Conservation (phyloP, 2,888 invertebrate genomes). For the Clepsis dumicolana region DNA sequence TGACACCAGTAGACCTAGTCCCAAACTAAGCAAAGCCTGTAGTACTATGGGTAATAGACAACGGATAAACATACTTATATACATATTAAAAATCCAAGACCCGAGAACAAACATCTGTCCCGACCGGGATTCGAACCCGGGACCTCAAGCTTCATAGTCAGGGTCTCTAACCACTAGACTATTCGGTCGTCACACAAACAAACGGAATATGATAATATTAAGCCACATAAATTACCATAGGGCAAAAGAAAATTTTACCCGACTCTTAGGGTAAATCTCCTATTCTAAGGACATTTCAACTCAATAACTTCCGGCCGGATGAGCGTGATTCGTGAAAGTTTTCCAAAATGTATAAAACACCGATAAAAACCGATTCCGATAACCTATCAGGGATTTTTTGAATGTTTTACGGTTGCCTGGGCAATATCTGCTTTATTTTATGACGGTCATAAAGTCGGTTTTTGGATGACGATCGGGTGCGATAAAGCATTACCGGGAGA, state of each 20-base stretch:
- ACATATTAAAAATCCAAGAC: too few species aligned
- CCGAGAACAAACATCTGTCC: too few species aligned
- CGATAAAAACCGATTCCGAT: slow-evolving; percentile 10
- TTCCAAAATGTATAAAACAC: slow-evolving; percentile 11
- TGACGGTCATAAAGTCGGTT: slow-evolving; percentile 18
- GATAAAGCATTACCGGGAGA: slow-evolving; percentile 14
- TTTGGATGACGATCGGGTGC: not conserved
- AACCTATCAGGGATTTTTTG: slow-evolving; percentile 18
- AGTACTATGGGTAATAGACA: too few species aligned
- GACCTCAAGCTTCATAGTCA: too few species aligned
- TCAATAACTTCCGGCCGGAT: slow-evolving; percentile 7
- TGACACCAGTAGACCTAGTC: too few species aligned
- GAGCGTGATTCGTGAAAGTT: not conserved
- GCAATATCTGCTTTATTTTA: slow-evolving; percentile 17
- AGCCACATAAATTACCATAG: not conserved
- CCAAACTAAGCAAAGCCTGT: too few species aligned
- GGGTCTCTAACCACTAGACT: too few species aligned
- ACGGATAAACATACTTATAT: too few species aligned
- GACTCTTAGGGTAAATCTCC: not conserved
- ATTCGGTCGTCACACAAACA: too few species aligned
- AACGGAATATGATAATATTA: too few species aligned
- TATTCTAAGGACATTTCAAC: not conserved
- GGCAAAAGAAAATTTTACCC: not conserved
- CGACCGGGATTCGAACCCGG: too few species aligned
- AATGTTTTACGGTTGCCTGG: slow-evolving; percentile 6